Percentiles rank a stretch among this genome's conserved stretches.
phyloP scores from a whole-genome alignment of 2,797 vertebrate species.

The Hypotaenidia philippensis region DNA sequence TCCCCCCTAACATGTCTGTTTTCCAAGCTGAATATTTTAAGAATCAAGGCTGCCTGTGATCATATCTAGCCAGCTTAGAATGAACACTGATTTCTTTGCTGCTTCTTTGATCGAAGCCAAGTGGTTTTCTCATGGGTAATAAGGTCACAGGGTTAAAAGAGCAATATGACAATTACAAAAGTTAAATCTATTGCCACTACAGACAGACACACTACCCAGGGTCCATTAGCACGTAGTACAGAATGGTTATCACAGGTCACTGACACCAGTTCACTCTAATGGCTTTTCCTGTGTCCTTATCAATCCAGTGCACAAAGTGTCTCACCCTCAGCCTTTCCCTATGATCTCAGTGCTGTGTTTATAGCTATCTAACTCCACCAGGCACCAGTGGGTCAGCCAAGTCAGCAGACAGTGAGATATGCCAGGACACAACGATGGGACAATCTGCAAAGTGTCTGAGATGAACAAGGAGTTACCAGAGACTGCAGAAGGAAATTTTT shows the following conservation, averaged over 20 bases:
- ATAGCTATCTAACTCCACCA: constrained; percentile 74
- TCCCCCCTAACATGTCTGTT: not conserved
- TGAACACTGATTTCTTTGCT: constrained; percentile 22
- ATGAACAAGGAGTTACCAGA: constrained; percentile 50
- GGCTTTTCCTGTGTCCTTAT: constrained; percentile 84
- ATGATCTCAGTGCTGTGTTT: constrained; percentile 75
- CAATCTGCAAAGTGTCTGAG: constrained; percentile 62
- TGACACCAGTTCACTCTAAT: constrained; percentile 55
- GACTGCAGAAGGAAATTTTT: constrained; percentile 43
- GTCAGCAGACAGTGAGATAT: constrained; percentile 71
- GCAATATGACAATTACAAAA: constrained; percentile 72
- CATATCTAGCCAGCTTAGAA: constrained; percentile 35
- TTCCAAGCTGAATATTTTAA: not conserved
- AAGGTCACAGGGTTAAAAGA: constrained; percentile 75
- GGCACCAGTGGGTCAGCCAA: constrained; percentile 71
- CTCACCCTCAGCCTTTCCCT: constrained; percentile 66
- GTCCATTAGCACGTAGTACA: constrained; percentile 67
- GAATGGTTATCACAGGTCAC: constrained; percentile 72
- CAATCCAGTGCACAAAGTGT: constrained; percentile 76
- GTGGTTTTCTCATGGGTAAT: constrained; percentile 45
- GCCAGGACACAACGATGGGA: constrained; percentile 60
- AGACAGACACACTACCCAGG: constrained; percentile 38
- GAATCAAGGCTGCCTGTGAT: not conserved
- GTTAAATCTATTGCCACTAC: constrained; percentile 48
- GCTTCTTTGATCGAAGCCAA: constrained; percentile 63